These are phyloP conservation scores for Pycnonotus jocosus DNA, from an alignment of 2,113 vertebrate genomes.

Conservation along the genomic window DNA sequence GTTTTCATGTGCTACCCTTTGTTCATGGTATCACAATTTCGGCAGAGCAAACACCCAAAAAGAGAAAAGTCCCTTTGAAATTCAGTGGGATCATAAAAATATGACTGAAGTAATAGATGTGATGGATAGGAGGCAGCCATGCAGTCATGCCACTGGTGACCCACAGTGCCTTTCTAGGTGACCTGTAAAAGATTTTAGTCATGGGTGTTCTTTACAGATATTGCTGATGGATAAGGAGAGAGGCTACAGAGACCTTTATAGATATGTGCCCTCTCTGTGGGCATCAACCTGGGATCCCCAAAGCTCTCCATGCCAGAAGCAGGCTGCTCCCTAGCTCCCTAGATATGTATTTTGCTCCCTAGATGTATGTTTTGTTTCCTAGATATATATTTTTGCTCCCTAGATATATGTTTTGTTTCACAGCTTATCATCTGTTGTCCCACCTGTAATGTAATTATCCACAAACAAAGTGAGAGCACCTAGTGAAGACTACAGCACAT, in stretches of 20 bases:
- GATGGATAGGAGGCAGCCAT: background rate
- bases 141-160: background rate
- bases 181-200: background rate
- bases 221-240: background rate
- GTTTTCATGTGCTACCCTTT: background rate
- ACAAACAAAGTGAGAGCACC: background rate
- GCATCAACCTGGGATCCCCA: background rate
- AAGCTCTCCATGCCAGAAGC: fast-evolving
- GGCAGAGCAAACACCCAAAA: background rate
- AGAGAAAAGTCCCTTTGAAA: background rate
- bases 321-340: background rate
- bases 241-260: background rate
- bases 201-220: background rate
- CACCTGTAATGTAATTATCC: background rate
- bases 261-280: fast-evolving
- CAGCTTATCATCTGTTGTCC: background rate
- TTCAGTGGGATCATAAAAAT: background rate
- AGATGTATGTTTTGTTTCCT: background rate
- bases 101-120: background rate
- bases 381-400: background rate
- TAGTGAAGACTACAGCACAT: background rate
- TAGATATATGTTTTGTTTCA: background rate
- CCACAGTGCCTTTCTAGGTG: background rate
- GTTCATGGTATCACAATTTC: background rate
- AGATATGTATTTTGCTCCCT: background rate